Conservation (phyloP, 2,888 invertebrate species). For the Rhaphigaster nebulosa region DNA sequence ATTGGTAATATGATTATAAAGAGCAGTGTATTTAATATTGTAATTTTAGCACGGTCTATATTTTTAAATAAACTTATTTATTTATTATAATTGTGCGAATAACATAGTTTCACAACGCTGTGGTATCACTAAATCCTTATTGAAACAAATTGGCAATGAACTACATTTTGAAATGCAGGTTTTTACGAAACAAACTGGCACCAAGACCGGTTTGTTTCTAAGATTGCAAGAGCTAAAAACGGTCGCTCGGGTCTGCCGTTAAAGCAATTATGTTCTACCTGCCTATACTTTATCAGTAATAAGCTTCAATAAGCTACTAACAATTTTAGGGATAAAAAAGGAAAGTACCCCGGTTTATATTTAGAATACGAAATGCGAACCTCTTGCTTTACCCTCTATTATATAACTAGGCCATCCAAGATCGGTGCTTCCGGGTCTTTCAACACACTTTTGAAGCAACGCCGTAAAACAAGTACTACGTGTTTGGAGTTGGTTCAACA, state of each 20-base stretch:
- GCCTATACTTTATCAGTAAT: not conserved
- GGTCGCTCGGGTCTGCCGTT: not conserved
- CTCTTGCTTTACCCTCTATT: not conserved
- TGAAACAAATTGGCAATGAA: conserved; percentile 24
- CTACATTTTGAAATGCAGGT: not conserved
- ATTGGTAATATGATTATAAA: too few relatives aligned
- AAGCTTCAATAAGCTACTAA: conserved; percentile 13
- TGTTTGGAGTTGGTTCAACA: conserved; percentile 17
- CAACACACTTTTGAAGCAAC: conserved; percentile 27
- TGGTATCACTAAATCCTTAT: not conserved
- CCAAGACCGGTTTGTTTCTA: conserved; percentile 12
- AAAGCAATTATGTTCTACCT: not conserved
- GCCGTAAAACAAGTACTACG: conserved; percentile 16
- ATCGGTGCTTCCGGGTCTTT: conserved; percentile 29
- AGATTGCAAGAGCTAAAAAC: conserved; percentile 1
- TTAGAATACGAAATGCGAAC: conserved; percentile 17
- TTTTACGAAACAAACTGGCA: conserved; percentile 44
- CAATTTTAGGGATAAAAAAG: not conserved
- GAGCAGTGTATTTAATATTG: too few relatives aligned
- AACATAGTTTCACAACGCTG: not conserved
- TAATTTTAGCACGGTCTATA: too few relatives aligned
- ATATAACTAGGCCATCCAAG: conserved; percentile 17
- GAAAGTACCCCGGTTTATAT: conserved; percentile 23
- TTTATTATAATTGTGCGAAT: not conserved
- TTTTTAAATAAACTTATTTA: too few relatives aligned